Evolutionary conservation across 2,888 invertebrate genomes (phyloP), one percentile per base, ranked within the genome.

Genomic region (Dioctria linearis): DNA sequence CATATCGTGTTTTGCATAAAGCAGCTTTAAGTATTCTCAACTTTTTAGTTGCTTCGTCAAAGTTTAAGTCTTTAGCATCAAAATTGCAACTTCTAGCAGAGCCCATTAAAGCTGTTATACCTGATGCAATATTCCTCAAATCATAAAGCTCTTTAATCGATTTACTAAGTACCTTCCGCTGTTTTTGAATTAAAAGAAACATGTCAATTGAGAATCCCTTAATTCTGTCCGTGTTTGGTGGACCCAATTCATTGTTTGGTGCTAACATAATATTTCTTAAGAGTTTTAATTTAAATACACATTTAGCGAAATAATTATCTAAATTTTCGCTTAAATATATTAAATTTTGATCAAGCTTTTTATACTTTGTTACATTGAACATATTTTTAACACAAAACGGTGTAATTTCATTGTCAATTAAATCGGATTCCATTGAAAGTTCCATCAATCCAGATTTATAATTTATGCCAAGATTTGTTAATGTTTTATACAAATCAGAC

Each of bases 191-290:
- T 67, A 94, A 85, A 82, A 92, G 89, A 91, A 95, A 91, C 61
- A 98, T 89, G 85, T 97, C 95, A 25, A 93, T 92, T 0, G 95
- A 92, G 86, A 94, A 97, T 67, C 98, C 98, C 87, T 93, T 93
- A 85, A 96, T 95, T 75, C 97, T 91, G 84, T 97, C 96, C 73
- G 95, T 92, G 85, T 95, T 95, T 71, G 93, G 93, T 1, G 93
- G 89, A 0, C 96, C 96, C 67, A 98, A 88, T 85, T 98, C 97
- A 84, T 93, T 91, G 42, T 94, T 92, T 0, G 95, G 95, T 0
- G 92, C 91, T 59, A 92, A 65, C 86, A 89, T 86, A 3, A 86
- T 85, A 75, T 88, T 89, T 71, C 87, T 87, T 40, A 89, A 82
- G 2, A 88, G 84, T 82, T 88, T 87, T 51, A 88, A 79, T 81